These are phyloP conservation scores for Triplophysa rosa DNA, from an alignment of 2,113 vertebrate species.

Conservation along the genomic window DNA sequence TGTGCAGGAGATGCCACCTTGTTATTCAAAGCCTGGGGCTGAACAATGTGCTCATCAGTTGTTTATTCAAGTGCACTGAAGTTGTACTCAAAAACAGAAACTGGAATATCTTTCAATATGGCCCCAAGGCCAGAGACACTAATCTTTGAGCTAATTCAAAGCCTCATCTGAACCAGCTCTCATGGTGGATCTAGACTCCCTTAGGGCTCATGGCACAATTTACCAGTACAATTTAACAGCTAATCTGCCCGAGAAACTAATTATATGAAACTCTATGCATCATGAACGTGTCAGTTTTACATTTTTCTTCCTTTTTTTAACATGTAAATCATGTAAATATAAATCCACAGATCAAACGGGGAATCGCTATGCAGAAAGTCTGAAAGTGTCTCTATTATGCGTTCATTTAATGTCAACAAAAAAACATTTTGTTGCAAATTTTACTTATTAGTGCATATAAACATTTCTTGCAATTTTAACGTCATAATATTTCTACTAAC, in stretches of 20 bases:
- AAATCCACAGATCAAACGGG: too few relatives aligned
- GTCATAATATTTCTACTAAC: too few relatives aligned
- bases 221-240: background rate
- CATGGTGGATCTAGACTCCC: background rate
- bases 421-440: too few relatives aligned
- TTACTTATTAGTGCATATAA: too few relatives aligned
- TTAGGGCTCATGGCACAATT: background rate
- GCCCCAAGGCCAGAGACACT: background rate
- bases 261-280: background rate
- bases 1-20: background rate
- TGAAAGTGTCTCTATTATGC: too few relatives aligned
- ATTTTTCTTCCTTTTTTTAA: background rate
- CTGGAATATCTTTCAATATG: slow-evolving; percentile 3
- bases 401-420: too few relatives aligned
- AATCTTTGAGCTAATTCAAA: background rate
- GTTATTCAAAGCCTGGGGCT: slow-evolving; percentile 20
- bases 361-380: too few relatives aligned
- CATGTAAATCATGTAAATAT: too few relatives aligned
- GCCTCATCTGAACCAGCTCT: slow-evolving; percentile 17
- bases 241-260: background rate
- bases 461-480: too few relatives aligned
- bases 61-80: background rate
- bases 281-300: background rate
- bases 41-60: background rate
- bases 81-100: slow-evolving; percentile 9